Base-by-base conservation (phyloP, 2,888 invertebrate species). In the Lasioglossum villosulum region DNA sequence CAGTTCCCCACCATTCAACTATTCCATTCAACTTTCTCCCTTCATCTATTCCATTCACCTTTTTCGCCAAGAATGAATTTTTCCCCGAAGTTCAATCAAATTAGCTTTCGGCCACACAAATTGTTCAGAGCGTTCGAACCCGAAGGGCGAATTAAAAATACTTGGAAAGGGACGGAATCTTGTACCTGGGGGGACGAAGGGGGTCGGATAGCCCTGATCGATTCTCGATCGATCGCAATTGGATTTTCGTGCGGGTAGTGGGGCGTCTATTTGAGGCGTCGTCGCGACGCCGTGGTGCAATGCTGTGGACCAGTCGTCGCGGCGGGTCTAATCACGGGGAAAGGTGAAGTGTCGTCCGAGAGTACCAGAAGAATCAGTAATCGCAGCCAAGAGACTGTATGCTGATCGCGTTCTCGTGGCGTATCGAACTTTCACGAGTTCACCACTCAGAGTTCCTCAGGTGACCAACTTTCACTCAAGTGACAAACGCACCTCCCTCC, bases 181-280 rank as follows among this genome's bases (percentile, higher is more conserved):
- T 66, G 19, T 37, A n/a, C 1, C 10, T 37, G 68, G 23, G 45
- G 19, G 45, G 45, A 16, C 30, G 19, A 39, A 19, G 39, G 27
- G 19, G 72, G 45, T 12, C 30, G 6, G 10, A 37, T 48, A 23
- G 42, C 52, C 42, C 27, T 37, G 90, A 92, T 92, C 92, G 92
- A 92, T 91, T 88, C 91, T 89, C 92, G 91, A 94, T 93, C 91
- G 90, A 93, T 94, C 90, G 89, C 84, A 91, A 93, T 94, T 92
- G 91, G 90, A 88, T 85, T 83, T 73, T 63, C 56, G 71, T 75
- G 59, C 45, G 23, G 37, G 42, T 37, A 37, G 95, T 94, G 94
- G 94, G 94, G 94, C 92, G 91, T 94, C 95, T 95, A 95, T 95
- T 95, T 95, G 94, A 92, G 92, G 93, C 92, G 89, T 88, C 88